Base-by-base conservation (phyloP, 2,888 invertebrate species). In the Apodemia mormo region DNA sequence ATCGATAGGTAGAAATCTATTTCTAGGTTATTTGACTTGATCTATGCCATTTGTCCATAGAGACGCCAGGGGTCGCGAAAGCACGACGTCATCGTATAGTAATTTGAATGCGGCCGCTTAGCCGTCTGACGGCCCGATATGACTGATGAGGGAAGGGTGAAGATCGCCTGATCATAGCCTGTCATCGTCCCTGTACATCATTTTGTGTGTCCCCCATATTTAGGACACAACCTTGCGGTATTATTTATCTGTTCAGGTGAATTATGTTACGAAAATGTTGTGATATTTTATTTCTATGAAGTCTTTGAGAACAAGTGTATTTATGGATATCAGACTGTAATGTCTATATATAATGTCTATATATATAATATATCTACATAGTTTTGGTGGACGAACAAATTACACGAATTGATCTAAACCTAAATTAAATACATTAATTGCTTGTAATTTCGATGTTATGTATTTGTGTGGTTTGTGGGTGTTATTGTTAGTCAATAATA, bases 41-140 rank as follows among this genome's bases (percentile, higher is more conserved):
- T 81, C 81, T 78, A 76, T 87, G 86, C n/a, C 68, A 69, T 71
- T 80, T 80, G 86, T 79, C 83, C 85, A 85, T 82, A 86, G 86
- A 83, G 82, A 86, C 87, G 85, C 84, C 87, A 85, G 86, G 92
- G 92, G 90, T 89, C 85, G 87, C 83, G 87, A 92, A 92, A 92
- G 89, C 91, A 89, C 90, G 86, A 79, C 89, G 93, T 93, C 93
- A 93, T 92, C 89, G 88, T 86, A 83, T 84, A 86, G 90, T 89
- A 93, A 93, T 93, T 93, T 93, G 93, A 93, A 92, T 93, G 89
- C 83, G 92, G 88, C 87, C 92, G 91, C 92, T 92, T 91, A 90
- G 91, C 88, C 86, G 86, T 83, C 82, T 87, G 89, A 88, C 88
- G 86, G 79, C 33, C 84, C 81, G 85, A 81, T 81, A 91, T 92